Percentiles rank a stretch among this genome's conserved stretches.
Evolutionary conservation across 1,140 invertebrate genomes (phyloP).

Genomic region (Caerostris darwini): DNA sequence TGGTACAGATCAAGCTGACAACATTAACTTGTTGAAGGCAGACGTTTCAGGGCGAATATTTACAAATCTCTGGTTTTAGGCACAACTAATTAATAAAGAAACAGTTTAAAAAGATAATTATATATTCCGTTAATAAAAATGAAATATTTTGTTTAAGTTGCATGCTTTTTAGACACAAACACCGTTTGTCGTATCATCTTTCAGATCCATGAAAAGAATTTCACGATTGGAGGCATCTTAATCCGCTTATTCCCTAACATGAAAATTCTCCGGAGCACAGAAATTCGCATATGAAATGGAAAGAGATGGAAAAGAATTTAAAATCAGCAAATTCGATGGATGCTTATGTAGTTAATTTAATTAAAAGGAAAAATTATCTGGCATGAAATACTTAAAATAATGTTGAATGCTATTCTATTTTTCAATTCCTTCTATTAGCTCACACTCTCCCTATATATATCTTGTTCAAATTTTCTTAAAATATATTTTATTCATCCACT

Average conservation of each 20-base stretch:
- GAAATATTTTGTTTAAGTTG: not conserved
- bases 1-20: not conserved
- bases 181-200: not conserved
- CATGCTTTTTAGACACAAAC: not conserved
- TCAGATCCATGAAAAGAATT: not conserved
- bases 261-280: not conserved
- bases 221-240: not conserved
- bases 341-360: not conserved
- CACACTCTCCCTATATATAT: no score
- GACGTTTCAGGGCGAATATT: not conserved
- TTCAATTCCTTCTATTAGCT: no score
- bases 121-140: not conserved
- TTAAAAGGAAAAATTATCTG: not conserved
- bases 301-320: not conserved
- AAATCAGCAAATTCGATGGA: not conserved
- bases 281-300: not conserved
- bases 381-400: not conserved
- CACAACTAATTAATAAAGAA: not conserved
- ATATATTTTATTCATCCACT: no score
- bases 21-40: not conserved
- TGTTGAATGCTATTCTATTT: not conserved
- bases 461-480: no score
- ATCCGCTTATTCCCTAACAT: not conserved
- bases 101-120: not conserved
- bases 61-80: not conserved